phyloP scores from a whole-genome alignment of 2,888 invertebrate species.

The Drosophila borealis region DNA sequence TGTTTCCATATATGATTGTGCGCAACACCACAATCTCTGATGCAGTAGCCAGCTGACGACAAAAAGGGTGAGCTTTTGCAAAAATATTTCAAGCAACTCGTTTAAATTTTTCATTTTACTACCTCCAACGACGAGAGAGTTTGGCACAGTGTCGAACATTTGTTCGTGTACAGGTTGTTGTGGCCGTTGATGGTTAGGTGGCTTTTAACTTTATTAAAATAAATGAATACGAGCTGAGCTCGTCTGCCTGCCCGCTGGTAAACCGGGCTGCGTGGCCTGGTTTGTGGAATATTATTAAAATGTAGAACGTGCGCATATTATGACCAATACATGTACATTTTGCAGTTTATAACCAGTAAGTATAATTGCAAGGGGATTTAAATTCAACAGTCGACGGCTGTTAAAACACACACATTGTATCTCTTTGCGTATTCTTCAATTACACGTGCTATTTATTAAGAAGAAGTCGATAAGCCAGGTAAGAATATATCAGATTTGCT shows the following conservation, averaged over 20 bases:
- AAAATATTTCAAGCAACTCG: conserved; percentile 30
- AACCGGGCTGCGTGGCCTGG: neutral
- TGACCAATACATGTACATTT: neutral
- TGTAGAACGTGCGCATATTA: neutral
- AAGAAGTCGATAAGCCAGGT: conserved; percentile 54
- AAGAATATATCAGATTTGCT: conserved; percentile 48
- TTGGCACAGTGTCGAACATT: conserved; percentile 62
- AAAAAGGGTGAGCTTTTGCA: conserved; percentile 11
- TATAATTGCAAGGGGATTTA: neutral
- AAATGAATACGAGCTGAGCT: conserved; percentile 37
- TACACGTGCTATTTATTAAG: conserved; percentile 56
- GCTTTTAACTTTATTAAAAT: conserved; percentile 75
- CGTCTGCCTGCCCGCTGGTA: neutral
- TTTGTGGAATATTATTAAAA: conserved; percentile 8
- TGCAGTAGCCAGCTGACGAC: neutral
- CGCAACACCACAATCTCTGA: neutral
- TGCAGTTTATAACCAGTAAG: neutral
- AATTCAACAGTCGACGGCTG: neutral
- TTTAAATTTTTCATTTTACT: conserved; percentile 51
- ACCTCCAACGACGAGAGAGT: conserved; percentile 6
- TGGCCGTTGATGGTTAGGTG: conserved; percentile 42
- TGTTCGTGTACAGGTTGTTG: conserved; percentile 3
- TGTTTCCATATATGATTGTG: conserved; percentile 3
- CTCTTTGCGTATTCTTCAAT: conserved; percentile 8
- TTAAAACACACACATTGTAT: neutral